Evolutionary conservation across 1,140 invertebrate genomes (phyloP), one percentile per base, ranked within the genome.

Genomic region (Pristionchus pacificus): DNA sequence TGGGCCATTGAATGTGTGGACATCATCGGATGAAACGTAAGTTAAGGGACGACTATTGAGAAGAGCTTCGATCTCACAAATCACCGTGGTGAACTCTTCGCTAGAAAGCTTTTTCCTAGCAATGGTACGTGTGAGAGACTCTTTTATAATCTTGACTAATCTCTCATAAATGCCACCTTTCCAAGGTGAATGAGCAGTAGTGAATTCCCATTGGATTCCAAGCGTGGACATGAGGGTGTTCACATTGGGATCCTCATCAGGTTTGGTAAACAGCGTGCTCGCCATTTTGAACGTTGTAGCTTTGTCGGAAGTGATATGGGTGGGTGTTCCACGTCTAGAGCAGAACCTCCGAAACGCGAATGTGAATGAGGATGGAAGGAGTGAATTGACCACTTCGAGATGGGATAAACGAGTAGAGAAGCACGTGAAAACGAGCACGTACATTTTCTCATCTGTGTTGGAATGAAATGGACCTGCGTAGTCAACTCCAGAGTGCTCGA

Each of bases 211-310:
- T 10, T 27, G 6, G n/a, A 61, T 61, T 10, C 60, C 25, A 10
- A 10, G 3, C 25, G 6, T 61, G 25, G 3, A 15, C 6, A 27
- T 10, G 60, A 61, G n/a, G n/a, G 60, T 61, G n/a, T n/a, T 27
- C 6, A 30, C 60, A 61, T 30, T 61, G 60, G 6, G 6, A n/a
- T 27, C 60, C 29, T 61, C 60, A 10, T 30, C 6, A 61, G 15
- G 6, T 15, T 10, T 15, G n/a, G 25, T 3, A 30, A 61, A 3
- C 25, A 61, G 60, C 3, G 6, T 61, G n/a, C n/a, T 61, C n/a
- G 60, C 60, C 60, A 61, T 61, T 61, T 61, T 61, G 25, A 61
- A 30, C 3, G 25, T 27, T 61, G 60, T 6, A 27, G 60, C 60
- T 30, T 61, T 61, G 60, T 61, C 60, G 60, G 60, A 61, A 6